Evolutionary conservation across 2,113 vertebrate species (phyloP), one percentile per base, ranked within the genome.

Genomic region (Equus przewalskii): DNA sequence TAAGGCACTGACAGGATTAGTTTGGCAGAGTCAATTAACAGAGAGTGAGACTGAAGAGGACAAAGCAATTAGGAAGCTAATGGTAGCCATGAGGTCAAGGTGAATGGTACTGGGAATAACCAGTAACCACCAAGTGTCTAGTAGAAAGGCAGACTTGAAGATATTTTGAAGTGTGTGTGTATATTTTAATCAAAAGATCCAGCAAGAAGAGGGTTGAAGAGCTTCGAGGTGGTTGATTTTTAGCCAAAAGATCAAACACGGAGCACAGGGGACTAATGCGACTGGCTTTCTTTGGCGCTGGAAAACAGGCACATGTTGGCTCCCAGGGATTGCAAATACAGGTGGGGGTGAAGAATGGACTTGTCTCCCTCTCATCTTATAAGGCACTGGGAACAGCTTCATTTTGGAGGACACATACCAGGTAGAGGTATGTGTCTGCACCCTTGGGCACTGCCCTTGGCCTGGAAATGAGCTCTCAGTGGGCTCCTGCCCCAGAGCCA

Each of bases 401-500:
- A n/a, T 91, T 75, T 64, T 65, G 13, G 1, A 72, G 28, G 7
- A 81, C 8, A 24, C n/a, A 33, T 70, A 51, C 67, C 70, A 69
- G 81, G 86, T 36, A 95, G 86, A 73, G 8, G 5, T 36, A 33
- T 5, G 30, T 8, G 46, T 41, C 30, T 26, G 64, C 51, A 80
- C 44, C 44, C 80, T 46, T 67, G 0, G 1, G 6, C 62, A 30
- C 19, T 51, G 58, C 72, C 3, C 18, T 51, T 60, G 81, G 78
- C 49, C 49, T 19, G 1, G 26, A 49, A 19, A 73, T 46, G 28
- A 81, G 15, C 11, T 28, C 10, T 1, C 5, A 82, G 16, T 22
- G 54, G 22, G 64, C n/a, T 49, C 8, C 21, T 2, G 0, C 4
- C 21, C n/a, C 11, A 16, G 7, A 36, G 51, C 46, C 64, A 44